Base-by-base conservation (phyloP, 2,113 vertebrate species). In the Lophura nycthemera region DNA sequence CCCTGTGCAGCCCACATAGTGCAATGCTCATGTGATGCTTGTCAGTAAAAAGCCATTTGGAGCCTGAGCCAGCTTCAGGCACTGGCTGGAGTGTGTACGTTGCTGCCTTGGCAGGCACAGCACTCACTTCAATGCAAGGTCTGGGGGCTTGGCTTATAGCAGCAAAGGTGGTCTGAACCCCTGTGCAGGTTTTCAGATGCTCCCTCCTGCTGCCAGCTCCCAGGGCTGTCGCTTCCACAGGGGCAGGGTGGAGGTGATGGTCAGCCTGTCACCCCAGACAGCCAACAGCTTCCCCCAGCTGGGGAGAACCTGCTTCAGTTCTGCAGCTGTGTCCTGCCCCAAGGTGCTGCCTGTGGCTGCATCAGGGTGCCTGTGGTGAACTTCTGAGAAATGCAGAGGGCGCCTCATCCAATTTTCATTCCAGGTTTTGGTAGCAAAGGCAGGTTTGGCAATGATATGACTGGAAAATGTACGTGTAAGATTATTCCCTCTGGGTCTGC, bases 151-250 rank as follows among this genome's bases (percentile, higher is more conserved):
- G 0, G 45, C 36, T 47, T 32, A n/a, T 40, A 22, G 8, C 78
- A 70, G 52, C 7, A 57, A 32, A 43, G 40, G 45, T 30, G 40
- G 15, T 5, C 43, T 40, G 52, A 64, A 24, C 22, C 22, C 1
- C 2, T 8, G 5, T 5, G 29, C 29, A 47, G 2, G 32, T 24
- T 38, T 45, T 40, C 32, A 42, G 27, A 8, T 15, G 7, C 0
- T 7, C 4, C 38, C 20, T 16, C 42, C 60, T 78, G 32, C 72
- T 5, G 3, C 0, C 47, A 52, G 19, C 36, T 54, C 30, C 27
- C 10, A 1, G 13, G 6, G 34, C 10, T 27, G 25, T n/a, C 5
- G 5, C n/a, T 11, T 43, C 29, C 42, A 8, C 1, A 6, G 1
- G 29, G 8, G 25, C 8, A 36, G 59, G 8, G n/a, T 60, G 0